Evolutionary conservation across 2,797 vertebrate species (phyloP).

Genomic region (Triplophysa bombifrons): DNA sequence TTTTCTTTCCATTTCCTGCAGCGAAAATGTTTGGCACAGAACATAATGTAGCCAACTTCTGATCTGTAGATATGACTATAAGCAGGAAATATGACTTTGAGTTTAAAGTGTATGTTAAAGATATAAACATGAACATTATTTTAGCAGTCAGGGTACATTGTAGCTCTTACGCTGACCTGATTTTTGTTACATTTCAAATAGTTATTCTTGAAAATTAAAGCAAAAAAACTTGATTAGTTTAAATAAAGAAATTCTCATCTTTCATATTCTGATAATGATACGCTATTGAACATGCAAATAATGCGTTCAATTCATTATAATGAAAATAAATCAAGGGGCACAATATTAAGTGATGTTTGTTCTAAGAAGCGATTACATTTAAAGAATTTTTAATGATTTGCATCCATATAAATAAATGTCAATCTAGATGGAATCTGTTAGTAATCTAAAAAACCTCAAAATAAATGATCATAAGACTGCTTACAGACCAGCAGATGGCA

Average conservation of each 20-base stretch:
- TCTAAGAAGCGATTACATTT: not conserved
- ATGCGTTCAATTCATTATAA: not conserved
- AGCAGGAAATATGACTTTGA: constrained; percentile 9
- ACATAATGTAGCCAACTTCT: not conserved
- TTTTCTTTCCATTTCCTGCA: not conserved
- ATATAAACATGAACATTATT: not conserved
- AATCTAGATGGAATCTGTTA: not conserved
- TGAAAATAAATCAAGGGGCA: too few species aligned
- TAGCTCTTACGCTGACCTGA: not conserved
- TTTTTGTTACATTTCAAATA: not conserved
- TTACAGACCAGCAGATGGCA: not conserved
- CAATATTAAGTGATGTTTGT: not conserved
- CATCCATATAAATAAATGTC: too few species aligned
- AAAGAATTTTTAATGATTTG: too few species aligned
- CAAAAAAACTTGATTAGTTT: not conserved
- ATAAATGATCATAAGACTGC: not conserved
- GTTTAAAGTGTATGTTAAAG: not conserved
- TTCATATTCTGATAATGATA: not conserved
- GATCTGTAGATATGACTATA: not conserved
- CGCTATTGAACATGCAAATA: not conserved
- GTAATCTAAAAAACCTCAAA: not conserved
- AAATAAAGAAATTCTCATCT: not conserved
- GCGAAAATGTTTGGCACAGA: constrained; percentile 1
- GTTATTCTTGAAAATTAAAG: not conserved
- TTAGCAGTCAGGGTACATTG: constrained; percentile 12